Evolutionary conservation across 2,797 vertebrate species (phyloP).

Genomic region (Squalus acanthias): DNA sequence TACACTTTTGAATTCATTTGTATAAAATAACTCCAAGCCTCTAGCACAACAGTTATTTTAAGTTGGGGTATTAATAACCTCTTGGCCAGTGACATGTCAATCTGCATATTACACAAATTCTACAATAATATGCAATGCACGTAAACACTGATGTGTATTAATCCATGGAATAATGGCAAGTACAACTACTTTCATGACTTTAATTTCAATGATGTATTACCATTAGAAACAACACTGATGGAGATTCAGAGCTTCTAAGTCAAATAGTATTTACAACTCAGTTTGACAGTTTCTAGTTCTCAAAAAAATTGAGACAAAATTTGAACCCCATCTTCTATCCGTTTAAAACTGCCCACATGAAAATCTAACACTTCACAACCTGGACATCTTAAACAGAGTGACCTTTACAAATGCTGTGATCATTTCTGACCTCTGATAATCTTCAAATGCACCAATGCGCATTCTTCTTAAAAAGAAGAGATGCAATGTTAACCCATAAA

Average conservation of each 20-base stretch:
- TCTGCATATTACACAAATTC: not conserved
- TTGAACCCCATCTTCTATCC: not conserved
- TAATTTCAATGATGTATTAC: not conserved
- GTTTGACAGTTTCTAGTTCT: not conserved
- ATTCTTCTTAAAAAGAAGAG: not conserved
- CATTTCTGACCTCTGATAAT: not conserved
- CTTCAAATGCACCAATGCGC: not conserved
- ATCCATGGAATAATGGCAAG: not conserved
- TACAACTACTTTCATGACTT: not conserved
- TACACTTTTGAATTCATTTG: not conserved
- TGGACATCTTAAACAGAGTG: not conserved
- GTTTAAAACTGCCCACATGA: too few species aligned
- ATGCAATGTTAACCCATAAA: not conserved
- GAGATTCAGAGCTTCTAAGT: not conserved
- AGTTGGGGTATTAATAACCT: not conserved
- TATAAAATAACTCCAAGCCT: not conserved
- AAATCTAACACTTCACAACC: not conserved
- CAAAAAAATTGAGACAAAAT: not conserved
- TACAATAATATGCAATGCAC: not conserved
- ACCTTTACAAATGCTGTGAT: conserved; percentile 5
- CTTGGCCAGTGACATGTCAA: not conserved
- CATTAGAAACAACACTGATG: not conserved
- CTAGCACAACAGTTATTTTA: not conserved
- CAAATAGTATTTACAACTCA: not conserved
- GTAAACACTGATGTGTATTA: not conserved